These are phyloP conservation scores for Alviniconcha marisindica DNA, from an alignment of 1,140 invertebrate species.

Conservation along the genomic window DNA sequence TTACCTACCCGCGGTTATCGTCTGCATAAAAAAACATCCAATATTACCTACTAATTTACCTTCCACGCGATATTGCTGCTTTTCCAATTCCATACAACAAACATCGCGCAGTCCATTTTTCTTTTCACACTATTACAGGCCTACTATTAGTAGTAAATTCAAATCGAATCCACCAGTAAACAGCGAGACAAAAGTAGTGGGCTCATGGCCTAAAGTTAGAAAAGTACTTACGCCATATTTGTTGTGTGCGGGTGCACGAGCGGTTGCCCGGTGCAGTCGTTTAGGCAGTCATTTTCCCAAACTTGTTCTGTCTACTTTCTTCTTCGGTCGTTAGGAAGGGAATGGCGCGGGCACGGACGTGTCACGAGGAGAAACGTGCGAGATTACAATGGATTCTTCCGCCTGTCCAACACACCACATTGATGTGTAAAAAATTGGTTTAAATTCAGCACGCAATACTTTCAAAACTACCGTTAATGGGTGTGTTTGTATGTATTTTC, in stretches of 20 bases:
- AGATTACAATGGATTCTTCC: neutral
- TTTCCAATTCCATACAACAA: too few species aligned
- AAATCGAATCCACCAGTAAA: too few species aligned
- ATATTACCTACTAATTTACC: too few species aligned
- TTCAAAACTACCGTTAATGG: neutral
- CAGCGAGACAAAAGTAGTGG: too few species aligned
- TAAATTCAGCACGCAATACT: neutral
- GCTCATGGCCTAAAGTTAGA: neutral
- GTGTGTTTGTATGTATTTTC: too few species aligned
- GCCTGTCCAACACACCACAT: neutral
- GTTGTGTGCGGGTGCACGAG: constrained; percentile 44
- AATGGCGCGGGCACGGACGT: neutral
- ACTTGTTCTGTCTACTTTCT: neutral
- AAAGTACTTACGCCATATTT: constrained; percentile 42
- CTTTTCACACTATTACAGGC: too few species aligned
- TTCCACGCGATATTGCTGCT: too few species aligned
- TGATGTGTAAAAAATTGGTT: too few species aligned
- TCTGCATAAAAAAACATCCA: too few species aligned
- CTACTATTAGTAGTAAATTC: too few species aligned
- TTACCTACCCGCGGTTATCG: too few species aligned
- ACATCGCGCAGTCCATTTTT: too few species aligned
- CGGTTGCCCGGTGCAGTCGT: constrained; percentile 38
- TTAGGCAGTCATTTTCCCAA: constrained; percentile 32
- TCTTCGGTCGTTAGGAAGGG: neutral
- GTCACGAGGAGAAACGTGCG: constrained; percentile 4